Conservation (phyloP, 2,113 vertebrate genomes). For the Daphoenositta chrysoptera region DNA sequence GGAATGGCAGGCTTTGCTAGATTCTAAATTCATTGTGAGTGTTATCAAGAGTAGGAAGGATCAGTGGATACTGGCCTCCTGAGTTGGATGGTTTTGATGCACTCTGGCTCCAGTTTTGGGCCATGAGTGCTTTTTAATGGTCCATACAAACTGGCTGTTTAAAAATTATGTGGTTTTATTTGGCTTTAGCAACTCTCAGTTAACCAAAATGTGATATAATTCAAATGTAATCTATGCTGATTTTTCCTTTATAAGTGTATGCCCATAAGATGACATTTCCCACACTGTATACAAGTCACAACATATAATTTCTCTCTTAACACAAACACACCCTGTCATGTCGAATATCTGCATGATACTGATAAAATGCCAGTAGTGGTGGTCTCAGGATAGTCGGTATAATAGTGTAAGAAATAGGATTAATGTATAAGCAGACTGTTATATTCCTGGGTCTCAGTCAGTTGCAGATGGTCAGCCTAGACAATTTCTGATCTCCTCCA, state of each 20-base stretch:
- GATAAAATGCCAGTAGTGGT: neutral
- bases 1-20: neutral
- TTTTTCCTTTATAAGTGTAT: neutral
- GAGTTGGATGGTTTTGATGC: neutral
- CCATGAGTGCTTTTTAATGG: neutral
- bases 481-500: constrained; percentile 22
- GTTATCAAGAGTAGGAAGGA: neutral
- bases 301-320: neutral
- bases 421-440: neutral
- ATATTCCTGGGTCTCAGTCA: neutral
- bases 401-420: neutral
- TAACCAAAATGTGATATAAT: neutral
- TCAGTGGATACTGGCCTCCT: neutral
- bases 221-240: neutral
- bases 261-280: neutral
- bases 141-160: neutral
- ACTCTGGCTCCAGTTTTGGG: neutral
- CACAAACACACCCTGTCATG: neutral
- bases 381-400: neutral
- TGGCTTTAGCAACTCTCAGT: neutral
- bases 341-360: neutral
- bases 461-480: neutral
- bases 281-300: neutral
- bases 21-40: neutral
- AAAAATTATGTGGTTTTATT: neutral